Base-by-base conservation (phyloP, 1,140 invertebrate genomes). In the Drosophila nasuta region DNA sequence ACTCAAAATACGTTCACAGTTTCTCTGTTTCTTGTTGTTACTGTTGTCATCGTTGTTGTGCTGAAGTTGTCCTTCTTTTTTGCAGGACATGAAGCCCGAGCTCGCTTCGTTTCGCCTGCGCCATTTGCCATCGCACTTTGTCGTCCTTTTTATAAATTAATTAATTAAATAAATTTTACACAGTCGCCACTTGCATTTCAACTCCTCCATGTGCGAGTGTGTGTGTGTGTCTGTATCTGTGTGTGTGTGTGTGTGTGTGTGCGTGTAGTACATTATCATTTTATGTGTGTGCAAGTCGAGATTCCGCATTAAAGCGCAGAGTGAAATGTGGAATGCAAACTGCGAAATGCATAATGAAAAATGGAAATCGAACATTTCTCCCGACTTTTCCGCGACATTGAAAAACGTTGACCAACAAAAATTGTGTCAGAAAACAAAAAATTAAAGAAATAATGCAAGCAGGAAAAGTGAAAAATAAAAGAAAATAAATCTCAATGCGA, bases 121-220 rank as follows among this genome's bases (percentile, higher is more conserved):
- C 58, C 74, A 81, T 59, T 81, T 78, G 70, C 49, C 59, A 51
- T 78, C 66, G 69, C 75, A 78, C 64, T 82, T 81, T 83, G 70
- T 89, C 81, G 74, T 75, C 51, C 75, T 89, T 85, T 76, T 85
- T 89, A 88, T 88, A 89, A 88, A 89, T 88, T 79, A 88, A 88
- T 88, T 88, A 88, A 89, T 89, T 79, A 89, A 89, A 89, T 89
- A 83, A 58, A 78, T 77, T 89, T 89, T 89, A 74, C 72, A 62
- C 81, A 89, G 86, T 82, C 74, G 73, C 73, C 77, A 67, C 54
- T 77, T 77, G 11, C 80, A 49, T 77, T 63, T 49, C 41, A 54
- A 20, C 11, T 35, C 20, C 51, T 43, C 17, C 30, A 17, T 20
- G 11, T 45, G 13, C 41, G 35, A 11, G 1, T 3, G 28, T 38